Conservation (phyloP, 2,797 vertebrate species). For the Rhinoraja longicauda region DNA sequence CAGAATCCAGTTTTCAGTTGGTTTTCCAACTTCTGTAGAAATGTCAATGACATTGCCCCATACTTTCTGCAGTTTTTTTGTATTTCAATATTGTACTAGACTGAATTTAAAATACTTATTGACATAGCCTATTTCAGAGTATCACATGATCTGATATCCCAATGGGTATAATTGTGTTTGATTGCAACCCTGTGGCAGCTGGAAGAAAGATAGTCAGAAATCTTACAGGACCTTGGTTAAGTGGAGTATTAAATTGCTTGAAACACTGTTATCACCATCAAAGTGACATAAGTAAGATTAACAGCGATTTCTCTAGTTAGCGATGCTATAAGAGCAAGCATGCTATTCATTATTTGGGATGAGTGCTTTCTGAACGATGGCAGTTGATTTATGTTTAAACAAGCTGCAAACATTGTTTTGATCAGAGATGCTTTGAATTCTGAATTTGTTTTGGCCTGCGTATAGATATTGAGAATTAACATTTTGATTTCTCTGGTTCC, state of each 20-base stretch:
- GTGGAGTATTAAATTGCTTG: conserved; percentile 15
- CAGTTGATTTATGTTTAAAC: conserved; percentile 3
- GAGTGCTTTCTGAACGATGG: background rate
- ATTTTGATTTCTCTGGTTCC: background rate
- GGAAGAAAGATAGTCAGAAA: background rate
- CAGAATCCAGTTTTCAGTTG: too few relatives aligned
- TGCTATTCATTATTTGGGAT: background rate
- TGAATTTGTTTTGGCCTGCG: background rate
- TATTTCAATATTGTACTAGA: too few relatives aligned
- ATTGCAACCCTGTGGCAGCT: background rate
- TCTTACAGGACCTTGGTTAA: background rate
- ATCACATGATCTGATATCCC: background rate
- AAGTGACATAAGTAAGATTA: background rate
- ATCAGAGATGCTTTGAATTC: background rate
- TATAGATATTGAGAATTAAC: background rate
- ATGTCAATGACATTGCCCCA: background rate
- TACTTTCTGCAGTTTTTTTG: background rate
- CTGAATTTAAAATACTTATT: too few relatives aligned
- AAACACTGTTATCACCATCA: conserved; percentile 1
- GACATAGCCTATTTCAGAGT: too few relatives aligned
- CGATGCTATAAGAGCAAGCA: background rate
- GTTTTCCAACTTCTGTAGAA: background rate
- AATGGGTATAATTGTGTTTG: background rate
- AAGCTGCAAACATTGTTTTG: conserved; percentile 1
- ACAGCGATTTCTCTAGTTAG: background rate